Conservation (phyloP, 2,113 vertebrate genomes). For the Gavialis gangeticus region DNA sequence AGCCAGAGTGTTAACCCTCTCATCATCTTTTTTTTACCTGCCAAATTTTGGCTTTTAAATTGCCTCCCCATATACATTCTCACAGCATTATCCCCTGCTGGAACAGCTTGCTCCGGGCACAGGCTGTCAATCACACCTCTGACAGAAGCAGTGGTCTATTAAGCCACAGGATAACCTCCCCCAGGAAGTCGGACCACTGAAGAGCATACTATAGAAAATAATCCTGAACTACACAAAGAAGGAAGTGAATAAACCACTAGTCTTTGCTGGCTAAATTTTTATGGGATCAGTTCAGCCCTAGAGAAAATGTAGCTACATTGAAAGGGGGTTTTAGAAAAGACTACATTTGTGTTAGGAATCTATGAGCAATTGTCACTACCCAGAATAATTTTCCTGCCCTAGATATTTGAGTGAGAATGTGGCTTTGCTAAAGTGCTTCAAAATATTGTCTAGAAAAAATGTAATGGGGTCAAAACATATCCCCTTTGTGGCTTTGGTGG, state of each 20-base stretch:
- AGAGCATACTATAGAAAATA: slow-evolving; percentile 60
- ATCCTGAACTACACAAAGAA: slow-evolving; percentile 58
- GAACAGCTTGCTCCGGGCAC: too few relatives aligned
- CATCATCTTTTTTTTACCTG: too few relatives aligned
- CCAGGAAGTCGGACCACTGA: slow-evolving; percentile 31
- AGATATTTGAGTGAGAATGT: background rate
- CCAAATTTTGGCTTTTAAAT: too few relatives aligned
- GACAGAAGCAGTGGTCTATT: slow-evolving; percentile 65
- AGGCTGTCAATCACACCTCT: too few relatives aligned
- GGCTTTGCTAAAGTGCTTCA: background rate
- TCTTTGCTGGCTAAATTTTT: slow-evolving; percentile 71
- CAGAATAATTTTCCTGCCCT: background rate
- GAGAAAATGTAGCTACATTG: slow-evolving; percentile 42
- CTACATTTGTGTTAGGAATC: slow-evolving; percentile 36
- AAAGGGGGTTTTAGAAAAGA: slow-evolving; percentile 54
- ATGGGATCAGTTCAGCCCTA: slow-evolving; percentile 42
- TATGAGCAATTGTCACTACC: slow-evolving; percentile 5
- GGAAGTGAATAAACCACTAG: slow-evolving; percentile 67
- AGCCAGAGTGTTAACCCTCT: too few relatives aligned
- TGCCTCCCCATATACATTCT: too few relatives aligned
- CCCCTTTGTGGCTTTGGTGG: background rate
- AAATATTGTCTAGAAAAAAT: background rate
- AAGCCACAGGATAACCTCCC: slow-evolving; percentile 61
- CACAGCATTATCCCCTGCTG: too few relatives aligned
- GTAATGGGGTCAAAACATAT: background rate